Base-by-base conservation (phyloP, 2,888 invertebrate genomes). In the Subacronicta megacephala region DNA sequence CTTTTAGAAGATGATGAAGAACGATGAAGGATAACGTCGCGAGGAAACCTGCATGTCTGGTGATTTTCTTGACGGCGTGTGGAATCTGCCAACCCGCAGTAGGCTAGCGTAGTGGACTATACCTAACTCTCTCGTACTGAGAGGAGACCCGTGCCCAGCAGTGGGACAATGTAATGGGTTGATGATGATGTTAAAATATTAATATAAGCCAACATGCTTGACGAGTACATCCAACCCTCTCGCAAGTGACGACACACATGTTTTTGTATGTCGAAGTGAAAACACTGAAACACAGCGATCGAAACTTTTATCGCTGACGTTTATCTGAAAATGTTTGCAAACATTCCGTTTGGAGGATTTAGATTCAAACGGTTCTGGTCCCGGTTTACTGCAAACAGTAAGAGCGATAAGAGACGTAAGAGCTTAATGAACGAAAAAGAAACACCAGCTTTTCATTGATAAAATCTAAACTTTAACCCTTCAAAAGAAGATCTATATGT, bases 291-390 rank as follows among this genome's bases (percentile, higher is more conserved):
- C 38, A 7, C 33, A 23, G 7, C 41, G 33, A 40, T 46, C 12
- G 44, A 20, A 47, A 35, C 23, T 51, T 66, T 59, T 50, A 66
- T 51, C 60, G 15, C 29, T 42, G 7, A 18, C 13, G 44, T 52
- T 58, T 42, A 67, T 58, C 44, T 31, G 18, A 23, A 45, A 46
- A 17, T 58, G 52, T 67, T 41, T 41, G 58, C 52, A 36, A 68
- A 49, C 40, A 51, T 69, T 38, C 43, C 33, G 36, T 36, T 43
- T 37, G 16, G 5, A 16, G 31, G 44, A 44, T 53, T 69, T 57
- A 54, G 41, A 47, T 58, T 35, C 17, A 17, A 64, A 36, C 17
- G 29, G 37, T 17, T 41, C 35, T 45, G 13, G 13, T 15, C 35
- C 29, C 50, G 26, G 9, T 51, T 51, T 59, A 23, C 36, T 50